Evolutionary conservation across 2,888 invertebrate genomes (phyloP).

Genomic region (Stictocephala bisonia): DNA sequence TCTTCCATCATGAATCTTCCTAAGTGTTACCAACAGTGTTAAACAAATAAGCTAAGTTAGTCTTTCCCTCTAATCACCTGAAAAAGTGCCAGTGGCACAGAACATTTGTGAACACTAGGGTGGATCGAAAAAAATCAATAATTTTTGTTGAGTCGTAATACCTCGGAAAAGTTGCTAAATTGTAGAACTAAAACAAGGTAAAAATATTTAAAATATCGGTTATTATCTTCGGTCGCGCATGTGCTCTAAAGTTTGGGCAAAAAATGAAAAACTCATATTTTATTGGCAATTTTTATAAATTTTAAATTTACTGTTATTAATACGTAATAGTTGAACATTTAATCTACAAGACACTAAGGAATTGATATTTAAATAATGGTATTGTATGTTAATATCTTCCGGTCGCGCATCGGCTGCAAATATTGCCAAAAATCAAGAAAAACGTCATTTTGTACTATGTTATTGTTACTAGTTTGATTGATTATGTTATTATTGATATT

Average conservation of each 20-base stretch:
- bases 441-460: neutral
- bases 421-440: neutral
- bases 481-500: neutral
- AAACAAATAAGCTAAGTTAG: too few relatives aligned
- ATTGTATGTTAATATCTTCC: neutral
- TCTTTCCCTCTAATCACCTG: too few relatives aligned
- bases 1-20: too few relatives aligned
- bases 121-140: neutral
- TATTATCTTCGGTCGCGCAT: conserved; percentile 1
- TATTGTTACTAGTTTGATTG: neutral
- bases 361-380: too few relatives aligned
- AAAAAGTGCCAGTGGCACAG: too few relatives aligned
- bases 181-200: neutral
- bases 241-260: neutral
- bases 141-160: conserved; percentile 5
- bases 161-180: conserved; percentile 65
- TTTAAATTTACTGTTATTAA: neutral
- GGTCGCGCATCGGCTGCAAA: neutral
- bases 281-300: neutral
- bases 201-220: neutral
- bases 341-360: too few relatives aligned
- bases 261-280: neutral
- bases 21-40: too few relatives aligned
- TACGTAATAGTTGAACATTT: too few relatives aligned
- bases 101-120: too few relatives aligned